Base-by-base conservation (phyloP, 1,140 invertebrate species). In the Pseudomyrmex concolor region DNA sequence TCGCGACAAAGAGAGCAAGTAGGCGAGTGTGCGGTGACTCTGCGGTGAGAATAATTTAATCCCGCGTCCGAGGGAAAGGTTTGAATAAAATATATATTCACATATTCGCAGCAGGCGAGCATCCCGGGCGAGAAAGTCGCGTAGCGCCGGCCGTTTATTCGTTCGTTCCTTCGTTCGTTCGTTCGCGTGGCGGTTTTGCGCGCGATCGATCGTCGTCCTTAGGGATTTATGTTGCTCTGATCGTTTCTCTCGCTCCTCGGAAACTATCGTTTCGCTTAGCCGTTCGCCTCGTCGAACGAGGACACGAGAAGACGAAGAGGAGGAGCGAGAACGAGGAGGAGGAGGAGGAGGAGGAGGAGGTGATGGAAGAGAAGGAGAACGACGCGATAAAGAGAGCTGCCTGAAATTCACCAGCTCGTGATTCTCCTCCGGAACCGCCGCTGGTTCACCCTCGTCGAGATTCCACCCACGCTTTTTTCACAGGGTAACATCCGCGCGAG, bases 21-120 rank as follows among this genome's bases (percentile, higher is more conserved):
- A 34, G 34, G 34, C 4, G 34, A 15, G 63, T 60, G 62, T 59
- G 54, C 57, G 73, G 73, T 66, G 62, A 74, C 86, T 83, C 84
- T 57, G 45, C 57, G 82, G 83, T 89, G 84, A 88, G 89, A 93
- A 93, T 93, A 93, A 93, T 94, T 94, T 94, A 93, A 94, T 94
- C 91, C 80, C 43, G 67, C 57, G 88, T 86, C 91, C 88, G 90
- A 90, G 91, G 91, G 91, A 92, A 94, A 94, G 93, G 93, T 93
- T 94, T 94, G 94, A 94, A 94, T 94, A 94, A 94, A 94, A 94
- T 94, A 94, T 34, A 34, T 94, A 94, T 94, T 94, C 93, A 94
- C 93, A 94, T 94, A 94, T 94, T 94, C 93, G 91, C 91, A 93
- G 84, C 91, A 94, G 93, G 93, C 87, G 74, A 87, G 54, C 87